phyloP scores from a whole-genome alignment of 2,888 invertebrate species.

The Sarcophaga variegata region DNA sequence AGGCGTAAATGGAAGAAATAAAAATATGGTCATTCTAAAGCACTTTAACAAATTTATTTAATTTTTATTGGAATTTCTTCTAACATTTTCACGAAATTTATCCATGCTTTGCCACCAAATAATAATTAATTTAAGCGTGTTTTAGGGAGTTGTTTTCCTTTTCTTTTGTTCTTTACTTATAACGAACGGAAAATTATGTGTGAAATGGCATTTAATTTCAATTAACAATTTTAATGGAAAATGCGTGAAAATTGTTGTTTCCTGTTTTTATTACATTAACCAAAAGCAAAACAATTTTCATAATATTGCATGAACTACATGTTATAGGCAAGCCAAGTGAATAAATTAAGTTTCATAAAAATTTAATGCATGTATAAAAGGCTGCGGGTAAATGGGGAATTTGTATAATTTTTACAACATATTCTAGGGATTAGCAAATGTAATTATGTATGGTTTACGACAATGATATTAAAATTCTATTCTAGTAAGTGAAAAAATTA shows the following conservation, averaged over 20 bases:
- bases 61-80: background rate
- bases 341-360: background rate
- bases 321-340: background rate
- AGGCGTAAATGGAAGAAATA: too few species aligned
- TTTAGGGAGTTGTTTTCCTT: background rate
- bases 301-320: background rate
- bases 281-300: background rate
- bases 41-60: constrained; percentile 4
- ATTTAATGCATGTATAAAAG: background rate
- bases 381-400: background rate
- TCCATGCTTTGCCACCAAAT: constrained; percentile 9
- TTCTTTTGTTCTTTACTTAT: background rate
- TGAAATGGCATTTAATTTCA: constrained; percentile 16
- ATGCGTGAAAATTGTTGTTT: background rate
- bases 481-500: background rate
- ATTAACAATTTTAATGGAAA: constrained; percentile 3
- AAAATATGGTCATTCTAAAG: too few species aligned
- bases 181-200: constrained; percentile 10
- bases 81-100: background rate
- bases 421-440: background rate
- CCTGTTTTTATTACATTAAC: background rate
- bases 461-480: background rate
- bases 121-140: constrained; percentile 14
- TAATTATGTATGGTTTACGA: too few species aligned
- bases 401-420: background rate